Percentiles rank a stretch among this genome's conserved stretches.
Conservation (phyloP, 2,888 invertebrate species). For the Euphydryas editha region DNA sequence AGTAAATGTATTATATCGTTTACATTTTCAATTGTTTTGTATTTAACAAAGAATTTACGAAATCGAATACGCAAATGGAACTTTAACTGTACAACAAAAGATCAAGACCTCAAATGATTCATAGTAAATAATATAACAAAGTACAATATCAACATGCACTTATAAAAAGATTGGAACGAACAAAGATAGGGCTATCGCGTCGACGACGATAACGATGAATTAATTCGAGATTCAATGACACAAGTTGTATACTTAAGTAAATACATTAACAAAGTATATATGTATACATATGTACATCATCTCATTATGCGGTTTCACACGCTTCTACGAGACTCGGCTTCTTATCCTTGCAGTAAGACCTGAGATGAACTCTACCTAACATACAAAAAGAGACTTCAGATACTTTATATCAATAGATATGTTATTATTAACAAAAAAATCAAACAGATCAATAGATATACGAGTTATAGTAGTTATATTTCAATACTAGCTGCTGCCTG, state of each 20-base stretch:
- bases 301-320: no score
- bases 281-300: no score
- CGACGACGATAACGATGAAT: conserved; percentile 14
- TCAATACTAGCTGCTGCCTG: no score
- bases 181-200: conserved; percentile 24
- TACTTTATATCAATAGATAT: no score
- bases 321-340: no score
- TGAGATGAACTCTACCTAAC: no score
- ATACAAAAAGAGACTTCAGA: no score
- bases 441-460: no score
- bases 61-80: background rate
- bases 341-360: no score
- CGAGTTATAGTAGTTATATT: no score
- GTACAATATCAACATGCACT: conserved; percentile 1
- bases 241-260: background rate
- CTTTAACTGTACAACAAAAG: background rate
- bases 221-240: conserved; percentile 12
- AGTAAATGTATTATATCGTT: no score
- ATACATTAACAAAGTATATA: background rate
- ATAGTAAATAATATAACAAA: background rate
- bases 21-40: background rate
- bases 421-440: no score
- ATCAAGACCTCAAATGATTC: background rate
- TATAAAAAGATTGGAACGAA: conserved; percentile 19
- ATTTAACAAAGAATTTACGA: background rate